phyloP scores from a whole-genome alignment of 2,888 invertebrate species.

The Trichogramma dendrolimi region DNA sequence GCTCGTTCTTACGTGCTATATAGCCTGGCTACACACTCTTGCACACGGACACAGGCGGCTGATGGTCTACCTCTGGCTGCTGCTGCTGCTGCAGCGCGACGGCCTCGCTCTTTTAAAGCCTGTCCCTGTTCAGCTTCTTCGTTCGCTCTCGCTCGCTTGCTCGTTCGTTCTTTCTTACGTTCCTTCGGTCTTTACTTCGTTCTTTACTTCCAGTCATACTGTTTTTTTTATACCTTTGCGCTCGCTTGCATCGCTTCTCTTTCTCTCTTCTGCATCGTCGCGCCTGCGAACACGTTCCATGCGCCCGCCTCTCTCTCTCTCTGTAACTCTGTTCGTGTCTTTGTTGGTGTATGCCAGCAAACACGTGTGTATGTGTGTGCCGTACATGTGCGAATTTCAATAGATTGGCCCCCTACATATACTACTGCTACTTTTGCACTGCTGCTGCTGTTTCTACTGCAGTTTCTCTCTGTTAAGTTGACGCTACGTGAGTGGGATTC shows the following conservation, averaged over 20 bases:
- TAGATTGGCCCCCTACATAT: constrained; percentile 25
- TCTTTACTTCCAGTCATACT: neutral
- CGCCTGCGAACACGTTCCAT: constrained; percentile 18
- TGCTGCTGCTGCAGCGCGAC: neutral
- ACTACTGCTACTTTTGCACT: constrained; percentile 22
- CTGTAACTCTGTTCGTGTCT: neutral
- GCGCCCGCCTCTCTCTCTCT: constrained; percentile 6
- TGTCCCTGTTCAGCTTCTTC: constrained; percentile 7
- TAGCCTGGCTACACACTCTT: too few species aligned
- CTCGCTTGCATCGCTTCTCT: neutral
- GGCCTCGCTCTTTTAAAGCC: constrained; percentile 10
- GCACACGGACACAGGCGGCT: too few species aligned
- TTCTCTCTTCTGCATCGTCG: constrained; percentile 20
- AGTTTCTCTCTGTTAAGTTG: too few species aligned
- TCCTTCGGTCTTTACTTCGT: constrained; percentile 4
- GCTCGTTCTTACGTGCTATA: neutral
- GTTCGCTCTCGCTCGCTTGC: constrained; percentile 12
- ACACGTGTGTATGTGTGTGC: neutral
- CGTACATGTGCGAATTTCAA: constrained; percentile 7
- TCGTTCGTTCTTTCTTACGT: constrained; percentile 3
- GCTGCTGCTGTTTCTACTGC: too few species aligned
- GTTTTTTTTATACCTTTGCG: too few species aligned
- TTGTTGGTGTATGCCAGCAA: neutral
- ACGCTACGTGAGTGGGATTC: too few species aligned
- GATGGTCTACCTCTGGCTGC: too few species aligned